phyloP scores from a whole-genome alignment of 2,113 vertebrate genomes.

The Mungos mungo region DNA sequence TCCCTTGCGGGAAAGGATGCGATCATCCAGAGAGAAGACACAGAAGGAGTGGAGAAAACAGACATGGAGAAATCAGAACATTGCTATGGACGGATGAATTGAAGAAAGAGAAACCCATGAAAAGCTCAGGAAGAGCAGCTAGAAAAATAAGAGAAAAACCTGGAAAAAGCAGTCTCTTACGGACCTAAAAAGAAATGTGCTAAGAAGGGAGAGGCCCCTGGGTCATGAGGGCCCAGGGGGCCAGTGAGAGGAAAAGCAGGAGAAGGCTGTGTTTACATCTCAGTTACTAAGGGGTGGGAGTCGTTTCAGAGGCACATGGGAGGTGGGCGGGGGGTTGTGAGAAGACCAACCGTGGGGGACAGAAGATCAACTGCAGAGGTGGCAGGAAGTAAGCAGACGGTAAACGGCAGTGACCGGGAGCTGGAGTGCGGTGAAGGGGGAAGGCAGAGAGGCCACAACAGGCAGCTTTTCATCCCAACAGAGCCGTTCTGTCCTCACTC shows the following conservation, averaged over 20 bases:
- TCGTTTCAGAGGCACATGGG: neutral
- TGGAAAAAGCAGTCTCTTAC: neutral
- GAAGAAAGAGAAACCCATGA: neutral
- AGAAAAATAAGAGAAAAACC: neutral
- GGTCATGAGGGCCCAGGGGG: neutral
- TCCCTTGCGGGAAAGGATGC: neutral
- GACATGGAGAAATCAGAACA: neutral
- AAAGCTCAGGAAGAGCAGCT: neutral
- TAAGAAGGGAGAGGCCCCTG: neutral
- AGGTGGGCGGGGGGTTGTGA: neutral
- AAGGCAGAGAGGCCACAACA: neutral
- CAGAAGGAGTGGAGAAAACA: neutral
- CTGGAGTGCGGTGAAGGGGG: neutral
- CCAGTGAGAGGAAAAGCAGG: neutral
- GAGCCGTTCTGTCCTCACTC: too few species aligned
- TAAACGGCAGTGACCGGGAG: neutral
- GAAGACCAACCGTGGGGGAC: neutral
- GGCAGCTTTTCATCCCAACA: neutral
- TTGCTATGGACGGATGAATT: neutral
- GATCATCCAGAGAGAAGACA: neutral
- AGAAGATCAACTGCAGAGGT: neutral
- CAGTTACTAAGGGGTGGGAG: neutral
- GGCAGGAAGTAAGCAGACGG: neutral
- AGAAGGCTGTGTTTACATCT: neutral
- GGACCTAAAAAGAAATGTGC: neutral